These are phyloP conservation scores for Dipodomys stephensi DNA, from an alignment of 2,113 vertebrate species.

Conservation along the genomic window DNA sequence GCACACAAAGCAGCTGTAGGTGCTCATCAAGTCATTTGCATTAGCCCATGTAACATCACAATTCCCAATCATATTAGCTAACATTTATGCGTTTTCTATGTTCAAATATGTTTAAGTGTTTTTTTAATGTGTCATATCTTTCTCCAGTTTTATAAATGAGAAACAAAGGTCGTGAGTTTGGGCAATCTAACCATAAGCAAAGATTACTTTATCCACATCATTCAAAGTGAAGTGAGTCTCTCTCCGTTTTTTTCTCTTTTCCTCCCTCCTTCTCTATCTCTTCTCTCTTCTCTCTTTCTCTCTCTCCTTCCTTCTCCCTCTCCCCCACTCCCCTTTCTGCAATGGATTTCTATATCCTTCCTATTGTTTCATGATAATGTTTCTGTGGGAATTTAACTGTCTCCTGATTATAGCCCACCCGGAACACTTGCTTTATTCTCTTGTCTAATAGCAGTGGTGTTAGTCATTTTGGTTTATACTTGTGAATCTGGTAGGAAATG, in stretches of 20 bases:
- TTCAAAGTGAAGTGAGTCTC: not conserved
- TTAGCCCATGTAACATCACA: not conserved
- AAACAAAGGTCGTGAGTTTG: not conserved
- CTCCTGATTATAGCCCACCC: not conserved
- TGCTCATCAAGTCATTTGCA: not conserved
- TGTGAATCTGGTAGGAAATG: not conserved
- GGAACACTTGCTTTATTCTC: not conserved
- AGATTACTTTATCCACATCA: not conserved
- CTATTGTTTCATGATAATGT: not conserved
- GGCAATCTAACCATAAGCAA: not conserved
- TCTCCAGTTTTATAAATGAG: not conserved
- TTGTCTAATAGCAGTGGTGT: not conserved
- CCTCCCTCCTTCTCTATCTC: too few relatives aligned
- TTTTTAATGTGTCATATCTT: not conserved
- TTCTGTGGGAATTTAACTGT: not conserved
- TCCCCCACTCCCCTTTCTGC: too few relatives aligned
- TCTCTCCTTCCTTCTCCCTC: too few relatives aligned
- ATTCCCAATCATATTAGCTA: not conserved
- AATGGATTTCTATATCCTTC: not conserved
- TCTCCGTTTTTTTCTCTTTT: too few relatives aligned
- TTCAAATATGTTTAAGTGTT: not conserved
- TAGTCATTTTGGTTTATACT: not conserved
- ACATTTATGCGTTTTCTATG: not conserved
- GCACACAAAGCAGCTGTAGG: not conserved
- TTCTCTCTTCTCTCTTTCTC: too few relatives aligned